Evolutionary conservation across 1,140 invertebrate species (phyloP), one percentile per base, ranked within the genome.

Genomic region (Drosophila pruinosa): DNA sequence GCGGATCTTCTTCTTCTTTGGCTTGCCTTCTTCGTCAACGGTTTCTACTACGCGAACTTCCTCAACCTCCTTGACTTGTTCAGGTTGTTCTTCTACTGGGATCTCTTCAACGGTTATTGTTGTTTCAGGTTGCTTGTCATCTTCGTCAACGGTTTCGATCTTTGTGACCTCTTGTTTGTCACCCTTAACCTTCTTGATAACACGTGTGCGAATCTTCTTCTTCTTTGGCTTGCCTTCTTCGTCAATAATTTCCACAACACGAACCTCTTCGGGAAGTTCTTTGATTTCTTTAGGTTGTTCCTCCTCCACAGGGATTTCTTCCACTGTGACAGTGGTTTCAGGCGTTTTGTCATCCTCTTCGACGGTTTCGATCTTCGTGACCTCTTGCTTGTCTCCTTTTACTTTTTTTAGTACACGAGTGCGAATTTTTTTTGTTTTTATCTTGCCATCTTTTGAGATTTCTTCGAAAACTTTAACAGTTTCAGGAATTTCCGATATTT

Each of bases 191-290:
- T 53, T 88, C n/a, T 81, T 89, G 36, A 89, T 90, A 4, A 89
- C 71, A 21, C 90, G 88, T 38, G 91, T 91, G 0, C 81, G 81
- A 0, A 83, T 83, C 67, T 81, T 89, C 3, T 65, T 78, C 39
- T 90, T 91, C 21, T 43, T 79, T 2, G 73, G 76, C 56, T 75
- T 90, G 1, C 83, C 88, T 19, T 89, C 69, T 47, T 72, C 73
- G 0, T 89, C 75, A 2, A 89, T 39, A 17, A 85, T 81, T 56
- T 91, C 69, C 3, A 75, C 89, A 0, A 90, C 63, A n/a, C 72
- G 91, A 0, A 91, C 74, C 38, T 91, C 77, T 38, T 91, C 90
- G 0, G 79, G 90, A 7, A 89, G 53, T 71, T 92, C 91, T 47
- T 91, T 82, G 24, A 82, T 71, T 54, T 73, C 43, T 71, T 89